phyloP scores from a whole-genome alignment of 2,888 invertebrate genomes.

The Corythucha ciliata region DNA sequence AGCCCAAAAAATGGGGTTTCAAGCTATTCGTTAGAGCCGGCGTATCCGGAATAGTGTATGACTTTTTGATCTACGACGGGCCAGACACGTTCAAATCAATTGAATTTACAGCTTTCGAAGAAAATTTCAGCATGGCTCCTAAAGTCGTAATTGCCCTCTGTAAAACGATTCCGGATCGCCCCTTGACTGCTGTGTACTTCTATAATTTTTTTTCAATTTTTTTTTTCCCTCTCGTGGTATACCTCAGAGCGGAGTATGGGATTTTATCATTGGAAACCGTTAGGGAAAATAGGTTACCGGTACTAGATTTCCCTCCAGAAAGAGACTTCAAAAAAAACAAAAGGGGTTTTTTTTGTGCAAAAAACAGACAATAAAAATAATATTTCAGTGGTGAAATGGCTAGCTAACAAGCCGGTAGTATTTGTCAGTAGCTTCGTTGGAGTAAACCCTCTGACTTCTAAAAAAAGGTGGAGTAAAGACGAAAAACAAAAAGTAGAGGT shows the following conservation, averaged over 20 bases:
- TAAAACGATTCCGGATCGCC: conserved; percentile 30
- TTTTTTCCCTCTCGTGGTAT: conserved; percentile 20
- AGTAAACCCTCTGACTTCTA: conserved; percentile 18
- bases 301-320: not conserved
- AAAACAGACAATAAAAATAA: conserved; percentile 2
- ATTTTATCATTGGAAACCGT: conserved; percentile 28
- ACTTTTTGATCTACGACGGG: conserved; percentile 38
- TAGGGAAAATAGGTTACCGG: conserved; percentile 18
- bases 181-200: conserved; percentile 31
- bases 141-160: conserved; percentile 36
- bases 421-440: conserved; percentile 29
- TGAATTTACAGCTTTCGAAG: conserved; percentile 33
- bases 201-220: conserved; percentile 34
- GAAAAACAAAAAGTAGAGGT: conserved; percentile 6
- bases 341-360: conserved; percentile 3
- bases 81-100: conserved; percentile 35
- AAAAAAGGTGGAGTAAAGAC: conserved; percentile 4
- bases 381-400: conserved; percentile 28
- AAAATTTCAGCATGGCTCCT: conserved; percentile 36
- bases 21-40: conserved; percentile 39
- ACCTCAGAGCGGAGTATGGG: conserved; percentile 26
- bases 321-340: conserved; percentile 6
- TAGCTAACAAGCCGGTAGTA: conserved; percentile 32
- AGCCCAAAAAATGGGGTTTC: conserved; percentile 40
- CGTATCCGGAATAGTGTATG: conserved; percentile 39